Percentiles rank a stretch among this genome's conserved stretches.
Evolutionary conservation across 1,140 invertebrate species (phyloP).

Genomic region (Euura lappo): DNA sequence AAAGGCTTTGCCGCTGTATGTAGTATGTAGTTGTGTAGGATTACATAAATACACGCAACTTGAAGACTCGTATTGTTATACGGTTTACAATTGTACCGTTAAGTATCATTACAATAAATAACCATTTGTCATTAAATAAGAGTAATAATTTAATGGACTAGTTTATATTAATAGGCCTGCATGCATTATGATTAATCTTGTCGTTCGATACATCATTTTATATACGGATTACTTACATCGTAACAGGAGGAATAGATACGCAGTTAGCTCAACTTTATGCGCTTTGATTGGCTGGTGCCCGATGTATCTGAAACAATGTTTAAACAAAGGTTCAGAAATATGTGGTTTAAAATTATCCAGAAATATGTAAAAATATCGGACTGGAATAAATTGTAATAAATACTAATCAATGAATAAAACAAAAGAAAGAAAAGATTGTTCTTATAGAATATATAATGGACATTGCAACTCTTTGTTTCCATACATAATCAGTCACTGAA

Average conservation of each 20-base stretch:
- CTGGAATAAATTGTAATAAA: too few relatives aligned
- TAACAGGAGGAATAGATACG: conserved; percentile 47
- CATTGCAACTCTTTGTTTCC: too few relatives aligned
- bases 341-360: neutral
- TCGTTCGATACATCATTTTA: conserved; percentile 24
- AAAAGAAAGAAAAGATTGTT: too few relatives aligned
- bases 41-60: neutral
- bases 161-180: conserved; percentile 51
- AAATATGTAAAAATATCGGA: too few relatives aligned
- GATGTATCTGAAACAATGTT: conserved; percentile 42
- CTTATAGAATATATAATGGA: too few relatives aligned
- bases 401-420: too few relatives aligned
- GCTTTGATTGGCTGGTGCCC: conserved; percentile 53
- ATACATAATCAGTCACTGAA: too few relatives aligned
- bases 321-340: neutral
- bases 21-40: neutral
- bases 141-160: conserved; percentile 56
- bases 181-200: conserved; percentile 32
- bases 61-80: neutral
- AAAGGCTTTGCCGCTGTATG: neutral
- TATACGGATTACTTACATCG: conserved; percentile 35
- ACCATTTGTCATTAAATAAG: conserved; percentile 39
- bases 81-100: neutral
- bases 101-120: neutral
- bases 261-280: conserved; percentile 60